Conservation (phyloP, 2,888 invertebrate species). For the Philhelius pedissequus region DNA sequence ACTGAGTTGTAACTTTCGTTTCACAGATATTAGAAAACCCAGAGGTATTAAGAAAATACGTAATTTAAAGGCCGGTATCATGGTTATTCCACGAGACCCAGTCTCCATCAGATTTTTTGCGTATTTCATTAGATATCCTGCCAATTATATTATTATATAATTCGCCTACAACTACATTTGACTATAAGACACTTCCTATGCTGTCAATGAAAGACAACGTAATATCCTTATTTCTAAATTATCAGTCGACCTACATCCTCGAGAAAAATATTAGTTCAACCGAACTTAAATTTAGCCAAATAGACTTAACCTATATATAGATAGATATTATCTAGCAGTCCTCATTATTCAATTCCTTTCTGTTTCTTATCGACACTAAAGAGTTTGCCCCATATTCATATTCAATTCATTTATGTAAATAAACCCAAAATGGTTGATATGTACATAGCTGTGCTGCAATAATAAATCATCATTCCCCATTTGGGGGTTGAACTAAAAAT, state of each 20-base stretch:
- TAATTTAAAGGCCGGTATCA: no score
- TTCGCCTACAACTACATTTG: no score
- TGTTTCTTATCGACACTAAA: background rate
- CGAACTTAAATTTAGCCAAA: background rate
- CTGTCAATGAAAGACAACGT: no score
- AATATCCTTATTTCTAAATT: no score
- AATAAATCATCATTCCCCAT: background rate
- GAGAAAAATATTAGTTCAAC: background rate
- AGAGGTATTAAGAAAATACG: no score
- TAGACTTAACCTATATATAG: background rate
- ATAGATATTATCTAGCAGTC: background rate
- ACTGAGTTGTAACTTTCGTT: no score
- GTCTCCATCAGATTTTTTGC: no score
- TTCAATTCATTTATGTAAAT: slow-evolving; percentile 20
- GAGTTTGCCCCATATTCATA: slow-evolving; percentile 10
- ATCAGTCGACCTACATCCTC: background rate
- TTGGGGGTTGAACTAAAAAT: background rate
- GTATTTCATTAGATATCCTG: no score
- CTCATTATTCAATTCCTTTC: background rate
- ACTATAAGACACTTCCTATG: no score
- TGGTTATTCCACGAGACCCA: no score
- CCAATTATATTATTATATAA: no score
- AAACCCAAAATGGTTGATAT: background rate
- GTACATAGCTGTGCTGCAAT: slow-evolving; percentile 1
- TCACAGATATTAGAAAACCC: no score